A percentile compares a stretch with the other conserved stretches of the same genome.
These are phyloP conservation scores for Neoniphon sammara DNA, from an alignment of 2,797 vertebrate species.

Conservation along the genomic window DNA sequence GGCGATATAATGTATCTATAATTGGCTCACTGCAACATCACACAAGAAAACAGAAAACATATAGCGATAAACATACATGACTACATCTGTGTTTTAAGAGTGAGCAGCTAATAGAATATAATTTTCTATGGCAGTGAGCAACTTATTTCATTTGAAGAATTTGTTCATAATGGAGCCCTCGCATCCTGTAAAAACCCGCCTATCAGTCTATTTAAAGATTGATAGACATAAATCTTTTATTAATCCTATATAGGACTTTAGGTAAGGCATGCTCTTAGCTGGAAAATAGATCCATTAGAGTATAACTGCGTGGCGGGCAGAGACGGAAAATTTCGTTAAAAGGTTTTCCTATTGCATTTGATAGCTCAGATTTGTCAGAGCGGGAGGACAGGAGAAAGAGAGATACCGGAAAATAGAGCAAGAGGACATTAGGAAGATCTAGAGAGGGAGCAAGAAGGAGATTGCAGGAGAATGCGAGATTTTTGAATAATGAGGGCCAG, in stretches of 20 bases:
- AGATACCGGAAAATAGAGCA: slow-evolving; percentile 17
- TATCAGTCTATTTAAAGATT: slow-evolving; percentile 53
- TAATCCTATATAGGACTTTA: slow-evolving; percentile 66
- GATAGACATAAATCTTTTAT: slow-evolving; percentile 72
- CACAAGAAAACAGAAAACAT: background rate
- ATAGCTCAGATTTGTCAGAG: slow-evolving; percentile 61
- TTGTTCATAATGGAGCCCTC: slow-evolving; percentile 18
- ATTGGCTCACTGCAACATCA: slow-evolving; percentile 14
- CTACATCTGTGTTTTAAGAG: background rate
- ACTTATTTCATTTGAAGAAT: slow-evolving; percentile 6
- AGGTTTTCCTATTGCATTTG: slow-evolving; percentile 75
- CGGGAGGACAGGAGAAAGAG: background rate
- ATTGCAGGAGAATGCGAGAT: slow-evolving; percentile 24
- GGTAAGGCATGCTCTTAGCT: slow-evolving; percentile 68
- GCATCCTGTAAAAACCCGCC: slow-evolving; percentile 29
- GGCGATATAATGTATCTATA: slow-evolving; percentile 2
- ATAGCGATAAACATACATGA: slow-evolving; percentile 18
- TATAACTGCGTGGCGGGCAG: slow-evolving; percentile 55
- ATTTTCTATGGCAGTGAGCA: background rate
- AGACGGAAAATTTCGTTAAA: slow-evolving; percentile 62
- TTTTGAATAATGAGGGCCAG: slow-evolving; percentile 12
- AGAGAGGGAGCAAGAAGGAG: no score
- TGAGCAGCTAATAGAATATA: slow-evolving; percentile 2
- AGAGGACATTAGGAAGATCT: no score
- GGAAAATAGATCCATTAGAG: slow-evolving; percentile 76